Percentiles rank a stretch among this genome's conserved stretches.
These are phyloP conservation scores for Triplophysa bombifrons DNA, from an alignment of 2,797 vertebrate species.

Conservation along the genomic window DNA sequence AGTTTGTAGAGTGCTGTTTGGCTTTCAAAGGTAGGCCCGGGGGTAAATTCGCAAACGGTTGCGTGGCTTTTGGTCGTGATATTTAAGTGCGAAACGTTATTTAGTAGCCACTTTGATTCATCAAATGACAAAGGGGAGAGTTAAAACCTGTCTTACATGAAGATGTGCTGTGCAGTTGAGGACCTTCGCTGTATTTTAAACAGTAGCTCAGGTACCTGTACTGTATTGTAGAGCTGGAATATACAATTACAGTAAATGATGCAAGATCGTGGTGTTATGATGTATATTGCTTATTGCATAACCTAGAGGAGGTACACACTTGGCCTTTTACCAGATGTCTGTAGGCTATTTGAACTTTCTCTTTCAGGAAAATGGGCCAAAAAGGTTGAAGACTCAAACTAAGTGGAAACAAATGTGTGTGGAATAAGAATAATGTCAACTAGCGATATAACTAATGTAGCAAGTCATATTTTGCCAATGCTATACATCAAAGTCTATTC, in stretches of 20 bases:
- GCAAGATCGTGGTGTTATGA: not conserved
- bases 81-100: not conserved
- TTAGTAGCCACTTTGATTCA: not conserved
- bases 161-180: not conserved
- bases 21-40: not conserved
- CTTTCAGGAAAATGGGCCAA: too few species aligned
- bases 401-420: too few species aligned
- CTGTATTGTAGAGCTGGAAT: not conserved
- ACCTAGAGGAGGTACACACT: not conserved
- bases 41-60: not conserved
- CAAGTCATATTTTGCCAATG: too few species aligned
- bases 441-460: too few species aligned
- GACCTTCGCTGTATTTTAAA: not conserved
- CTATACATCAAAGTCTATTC: too few species aligned
- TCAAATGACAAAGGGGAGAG: not conserved
- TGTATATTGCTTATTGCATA: not conserved
- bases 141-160: not conserved
- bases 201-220: not conserved
- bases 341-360: too few species aligned
- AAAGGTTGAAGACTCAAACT: too few species aligned
- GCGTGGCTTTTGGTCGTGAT: not conserved
- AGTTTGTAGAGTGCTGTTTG: slow-evolving; percentile 5
- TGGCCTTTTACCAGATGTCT: not conserved
- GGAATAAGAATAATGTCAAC: too few species aligned
- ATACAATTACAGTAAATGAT: not conserved